Evolutionary conservation across 2,888 invertebrate genomes (phyloP), one percentile per base, ranked within the genome.

Genomic region (Scaptomyza parva): DNA sequence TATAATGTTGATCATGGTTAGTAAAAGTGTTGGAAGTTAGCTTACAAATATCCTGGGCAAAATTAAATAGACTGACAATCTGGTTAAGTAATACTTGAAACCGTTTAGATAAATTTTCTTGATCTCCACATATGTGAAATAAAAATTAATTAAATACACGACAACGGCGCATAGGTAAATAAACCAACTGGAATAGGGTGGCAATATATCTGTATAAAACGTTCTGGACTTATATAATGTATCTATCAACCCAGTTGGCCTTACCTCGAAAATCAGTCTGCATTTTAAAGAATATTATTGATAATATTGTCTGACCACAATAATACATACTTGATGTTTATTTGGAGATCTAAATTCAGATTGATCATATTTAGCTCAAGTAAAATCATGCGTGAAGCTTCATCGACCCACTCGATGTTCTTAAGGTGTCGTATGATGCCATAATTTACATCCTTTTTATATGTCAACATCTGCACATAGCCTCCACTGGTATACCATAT

Each of bases 341-440:
- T 17, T 37, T 37, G 17, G 9, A 95, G 90, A 89, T 96, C 94
- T 53, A 94, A 91, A 89, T 96, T 96, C 0, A 93, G 93, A 89
- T 96, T 96, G 90, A 95, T 95, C 40, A 95, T 92, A 2, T 94
- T 93, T 81, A 96, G 95, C 88, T 96, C 96, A 0, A 96, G 84
- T 70, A 96, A 93, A n/a, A 96, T 90, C 0, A 93, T 93, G 73
- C 96, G 91, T 0, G 95, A 95, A 2, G 94, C 94, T 43, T 94
- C 91, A 50, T 93, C 93, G 47, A 96, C 92, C 96, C 96, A 96
- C 3, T 93, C 88, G 47, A 93, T 92, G 0, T 92, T 76, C 78
- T 93, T 93, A 35, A 95, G 89, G 11, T 92, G 82, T 6, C 89
- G 59, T 3, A 95, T 87, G 8, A 93, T 91, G 2, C 76, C 81